Evolutionary conservation across 2,888 invertebrate genomes (phyloP).

Genomic region (Epirrhoe tristata): DNA sequence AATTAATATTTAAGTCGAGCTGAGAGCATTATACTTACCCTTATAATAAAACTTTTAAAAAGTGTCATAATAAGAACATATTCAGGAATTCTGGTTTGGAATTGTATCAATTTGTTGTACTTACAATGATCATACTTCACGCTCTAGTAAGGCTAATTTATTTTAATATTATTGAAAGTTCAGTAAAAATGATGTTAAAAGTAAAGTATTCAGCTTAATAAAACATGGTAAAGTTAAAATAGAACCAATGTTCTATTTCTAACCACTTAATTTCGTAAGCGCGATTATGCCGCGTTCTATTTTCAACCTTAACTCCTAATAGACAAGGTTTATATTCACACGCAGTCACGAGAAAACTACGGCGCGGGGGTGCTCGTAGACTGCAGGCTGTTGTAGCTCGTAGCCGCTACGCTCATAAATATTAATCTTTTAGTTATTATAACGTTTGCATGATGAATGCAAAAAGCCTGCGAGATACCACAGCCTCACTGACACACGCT

Average conservation of each 20-base stretch:
- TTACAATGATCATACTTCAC: too few relatives aligned
- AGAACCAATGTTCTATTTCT: constrained; percentile 48
- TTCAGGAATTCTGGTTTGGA: background rate
- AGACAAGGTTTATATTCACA: constrained; percentile 50
- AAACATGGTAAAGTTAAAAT: constrained; percentile 28
- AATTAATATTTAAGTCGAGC: background rate
- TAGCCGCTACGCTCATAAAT: constrained; percentile 43
- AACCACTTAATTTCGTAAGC: constrained; percentile 47
- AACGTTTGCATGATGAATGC: constrained; percentile 6
- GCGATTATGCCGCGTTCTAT: constrained; percentile 38
- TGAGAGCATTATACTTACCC: background rate
- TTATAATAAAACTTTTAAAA: background rate
- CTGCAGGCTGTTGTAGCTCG: constrained; percentile 58
- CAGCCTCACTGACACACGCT: constrained; percentile 65
- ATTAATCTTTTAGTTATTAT: constrained; percentile 13
- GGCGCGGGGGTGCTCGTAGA: constrained; percentile 48
- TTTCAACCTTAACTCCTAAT: constrained; percentile 48
- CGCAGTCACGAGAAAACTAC: constrained; percentile 48
- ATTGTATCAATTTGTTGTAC: background rate
- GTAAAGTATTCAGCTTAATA: background rate
- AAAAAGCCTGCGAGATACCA: constrained; percentile 1
- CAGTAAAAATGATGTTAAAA: too few relatives aligned
- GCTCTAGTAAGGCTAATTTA: background rate
- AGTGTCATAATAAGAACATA: background rate
- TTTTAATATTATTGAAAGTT: background rate